Percentiles rank a stretch among this genome's conserved stretches.
Evolutionary conservation across 2,113 vertebrate species (phyloP).

Genomic region (Nothobranchius kuhntae): DNA sequence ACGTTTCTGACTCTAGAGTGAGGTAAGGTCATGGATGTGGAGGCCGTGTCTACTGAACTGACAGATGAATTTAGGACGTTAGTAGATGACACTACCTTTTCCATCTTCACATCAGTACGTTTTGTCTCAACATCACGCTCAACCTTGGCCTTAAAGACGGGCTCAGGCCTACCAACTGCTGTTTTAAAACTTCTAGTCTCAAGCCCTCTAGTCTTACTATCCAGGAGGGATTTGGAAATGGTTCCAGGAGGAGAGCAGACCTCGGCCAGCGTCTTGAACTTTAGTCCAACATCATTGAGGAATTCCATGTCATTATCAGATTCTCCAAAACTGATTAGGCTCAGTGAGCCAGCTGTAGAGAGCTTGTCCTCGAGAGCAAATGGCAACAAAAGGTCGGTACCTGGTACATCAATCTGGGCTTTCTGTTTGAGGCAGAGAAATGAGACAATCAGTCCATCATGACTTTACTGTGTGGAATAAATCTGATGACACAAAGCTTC

Average conservation of each 20-base stretch:
- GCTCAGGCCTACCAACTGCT: slow-evolving; percentile 17
- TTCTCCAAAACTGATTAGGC: slow-evolving; percentile 87
- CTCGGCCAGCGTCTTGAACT: slow-evolving; percentile 89
- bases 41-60: slow-evolving; percentile 14
- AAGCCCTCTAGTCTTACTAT: not conserved
- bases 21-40: slow-evolving; percentile 17
- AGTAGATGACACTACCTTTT: slow-evolving; percentile 42
- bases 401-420: slow-evolving; percentile 71
- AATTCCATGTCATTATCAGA: slow-evolving; percentile 83
- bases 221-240: not conserved
- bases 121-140: slow-evolving; percentile 38
- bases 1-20: slow-evolving; percentile 29
- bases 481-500: not conserved
- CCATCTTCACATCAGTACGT: slow-evolving; percentile 22
- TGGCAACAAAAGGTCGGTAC: slow-evolving; percentile 79
- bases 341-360: slow-evolving; percentile 83
- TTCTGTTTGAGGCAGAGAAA: slow-evolving; percentile 79
- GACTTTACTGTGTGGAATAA: not conserved
- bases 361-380: slow-evolving; percentile 84
- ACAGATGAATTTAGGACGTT: slow-evolving; percentile 37
- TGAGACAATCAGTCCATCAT: not conserved
- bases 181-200: slow-evolving; percentile 14
- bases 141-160: slow-evolving; percentile 24
- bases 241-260: slow-evolving; percentile 71
- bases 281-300: slow-evolving; percentile 84